Conservation (phyloP, 2,113 vertebrate species). For the Megaceryle torquata region DNA sequence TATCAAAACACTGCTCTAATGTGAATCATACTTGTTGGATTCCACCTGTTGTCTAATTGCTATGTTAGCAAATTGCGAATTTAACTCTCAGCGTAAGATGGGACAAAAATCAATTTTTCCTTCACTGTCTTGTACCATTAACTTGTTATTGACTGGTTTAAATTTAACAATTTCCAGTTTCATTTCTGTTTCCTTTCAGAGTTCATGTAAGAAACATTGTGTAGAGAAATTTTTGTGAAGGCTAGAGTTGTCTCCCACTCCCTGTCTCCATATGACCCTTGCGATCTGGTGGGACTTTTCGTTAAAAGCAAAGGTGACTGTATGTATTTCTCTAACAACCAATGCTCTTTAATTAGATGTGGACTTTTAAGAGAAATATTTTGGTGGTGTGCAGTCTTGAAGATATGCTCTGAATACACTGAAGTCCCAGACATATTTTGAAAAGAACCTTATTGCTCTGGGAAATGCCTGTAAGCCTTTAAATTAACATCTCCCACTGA, state of each 20-base stretch:
- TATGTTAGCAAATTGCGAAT: constrained; percentile 29
- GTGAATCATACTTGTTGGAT: background rate
- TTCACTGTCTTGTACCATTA: background rate
- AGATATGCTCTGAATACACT: background rate
- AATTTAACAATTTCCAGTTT: background rate
- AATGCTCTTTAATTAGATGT: background rate
- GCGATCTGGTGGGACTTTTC: background rate
- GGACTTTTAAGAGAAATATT: background rate
- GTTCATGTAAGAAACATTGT: background rate
- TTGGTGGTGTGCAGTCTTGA: background rate
- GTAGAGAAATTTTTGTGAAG: background rate
- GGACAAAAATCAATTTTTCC: constrained; percentile 16
- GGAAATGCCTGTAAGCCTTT: background rate
- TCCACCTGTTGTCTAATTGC: background rate
- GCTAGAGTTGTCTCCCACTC: background rate
- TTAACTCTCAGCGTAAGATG: background rate
- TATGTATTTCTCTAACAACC: background rate
- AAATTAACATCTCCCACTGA: background rate
- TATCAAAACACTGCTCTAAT: background rate
- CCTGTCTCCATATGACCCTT: background rate
- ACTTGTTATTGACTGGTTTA: background rate
- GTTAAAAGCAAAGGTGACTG: background rate
- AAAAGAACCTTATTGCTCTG: background rate
- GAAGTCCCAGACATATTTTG: background rate
- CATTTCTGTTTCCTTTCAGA: background rate